phyloP scores from a whole-genome alignment of 2,888 invertebrate species.

The Esperia sulphurella region DNA sequence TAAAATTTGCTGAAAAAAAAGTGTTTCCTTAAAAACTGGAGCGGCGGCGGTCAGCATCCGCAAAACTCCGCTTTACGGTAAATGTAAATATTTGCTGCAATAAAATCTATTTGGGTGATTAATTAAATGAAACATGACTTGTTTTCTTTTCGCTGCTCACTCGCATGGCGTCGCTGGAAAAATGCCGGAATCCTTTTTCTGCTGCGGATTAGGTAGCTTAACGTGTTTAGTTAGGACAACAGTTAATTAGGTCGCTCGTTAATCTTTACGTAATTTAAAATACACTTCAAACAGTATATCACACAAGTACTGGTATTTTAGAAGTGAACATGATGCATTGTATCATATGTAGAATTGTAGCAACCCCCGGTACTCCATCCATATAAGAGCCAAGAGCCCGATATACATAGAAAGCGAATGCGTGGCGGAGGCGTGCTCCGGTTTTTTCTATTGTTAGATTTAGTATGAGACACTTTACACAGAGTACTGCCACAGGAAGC shows the following conservation, averaged over 20 bases:
- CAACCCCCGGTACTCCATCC: no score
- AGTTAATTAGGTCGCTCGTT: constrained; percentile 21
- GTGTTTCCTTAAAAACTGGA: constrained; percentile 31
- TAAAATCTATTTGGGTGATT: constrained; percentile 67
- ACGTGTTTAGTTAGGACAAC: constrained; percentile 28
- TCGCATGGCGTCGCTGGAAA: constrained; percentile 13
- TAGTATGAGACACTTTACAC: no score
- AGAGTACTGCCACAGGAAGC: no score
- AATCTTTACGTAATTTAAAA: constrained; percentile 9
- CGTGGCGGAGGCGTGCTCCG: no score
- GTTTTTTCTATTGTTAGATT: no score
- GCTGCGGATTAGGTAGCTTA: constrained; percentile 23
- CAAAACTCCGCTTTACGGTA: constrained; percentile 42
- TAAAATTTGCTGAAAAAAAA: constrained; percentile 4
- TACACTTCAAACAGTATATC: no score
- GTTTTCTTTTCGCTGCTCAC: constrained; percentile 28
- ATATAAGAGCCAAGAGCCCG: no score
- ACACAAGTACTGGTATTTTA: no score
- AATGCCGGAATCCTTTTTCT: constrained; percentile 28
- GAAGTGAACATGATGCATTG: no score
- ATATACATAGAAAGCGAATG: no score
- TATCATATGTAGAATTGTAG: no score
- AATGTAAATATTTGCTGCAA: constrained; percentile 65
- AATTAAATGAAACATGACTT: constrained; percentile 53
- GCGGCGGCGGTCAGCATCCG: constrained; percentile 23